Evolutionary conservation across 2,113 vertebrate genomes (phyloP).

Genomic region (Antennarius striatus): DNA sequence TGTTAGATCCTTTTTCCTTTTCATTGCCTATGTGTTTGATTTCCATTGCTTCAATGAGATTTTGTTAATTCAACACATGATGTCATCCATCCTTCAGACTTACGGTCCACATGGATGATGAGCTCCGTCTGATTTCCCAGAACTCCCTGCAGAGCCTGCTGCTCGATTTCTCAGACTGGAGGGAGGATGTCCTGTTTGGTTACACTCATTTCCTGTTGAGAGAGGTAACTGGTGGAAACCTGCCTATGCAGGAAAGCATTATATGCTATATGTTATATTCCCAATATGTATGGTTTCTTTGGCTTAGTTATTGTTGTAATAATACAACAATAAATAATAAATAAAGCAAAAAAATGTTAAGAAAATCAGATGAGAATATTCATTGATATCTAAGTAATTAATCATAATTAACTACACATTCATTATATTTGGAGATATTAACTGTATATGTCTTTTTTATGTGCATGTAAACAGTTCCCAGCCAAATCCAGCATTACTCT

Average conservation of each 20-base stretch:
- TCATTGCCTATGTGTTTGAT: too few relatives aligned
- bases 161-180: conserved; percentile 96
- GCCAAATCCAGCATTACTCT: too few relatives aligned
- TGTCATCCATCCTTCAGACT: conserved; percentile 76
- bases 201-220: conserved; percentile 96
- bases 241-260: neutral
- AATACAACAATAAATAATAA: neutral
- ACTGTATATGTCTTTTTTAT: too few relatives aligned
- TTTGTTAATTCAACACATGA: neutral
- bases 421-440: too few relatives aligned
- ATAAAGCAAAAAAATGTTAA: too few relatives aligned
- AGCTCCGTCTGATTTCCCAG: conserved; percentile 96
- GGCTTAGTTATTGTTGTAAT: neutral
- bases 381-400: neutral
- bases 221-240: conserved; percentile 72
- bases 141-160: conserved; percentile 96
- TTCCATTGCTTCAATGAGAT: neutral
- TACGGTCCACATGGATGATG: conserved; percentile 98
- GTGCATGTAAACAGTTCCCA: too few relatives aligned
- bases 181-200: conserved; percentile 95
- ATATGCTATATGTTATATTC: too few relatives aligned
- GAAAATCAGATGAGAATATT: neutral
- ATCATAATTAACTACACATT: too few relatives aligned
- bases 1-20: too few relatives aligned
- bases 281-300: too few relatives aligned